Evolutionary conservation across 2,113 vertebrate species (phyloP).

Genomic region (Oncorhynchus clarkii): DNA sequence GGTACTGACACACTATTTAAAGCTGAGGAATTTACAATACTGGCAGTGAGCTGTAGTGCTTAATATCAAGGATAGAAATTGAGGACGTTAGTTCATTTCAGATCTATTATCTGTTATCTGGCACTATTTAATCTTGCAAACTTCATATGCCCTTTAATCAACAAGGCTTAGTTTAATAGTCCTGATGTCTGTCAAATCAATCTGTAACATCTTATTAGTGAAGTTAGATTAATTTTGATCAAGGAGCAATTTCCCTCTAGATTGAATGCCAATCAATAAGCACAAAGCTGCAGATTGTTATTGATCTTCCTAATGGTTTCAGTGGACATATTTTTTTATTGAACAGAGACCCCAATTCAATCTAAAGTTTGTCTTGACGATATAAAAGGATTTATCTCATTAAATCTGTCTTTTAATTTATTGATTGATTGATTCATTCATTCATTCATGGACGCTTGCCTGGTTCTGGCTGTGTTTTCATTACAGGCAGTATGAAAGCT

Average conservation of each 20-base stretch:
- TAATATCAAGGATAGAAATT: not conserved
- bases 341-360: slow-evolving; percentile 1
- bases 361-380: not conserved
- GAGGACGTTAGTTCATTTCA: not conserved
- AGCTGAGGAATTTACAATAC: no score
- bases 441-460: not conserved
- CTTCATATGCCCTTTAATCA: slow-evolving; percentile 7
- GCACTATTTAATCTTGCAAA: slow-evolving; percentile 5
- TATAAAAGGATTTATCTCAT: not conserved
- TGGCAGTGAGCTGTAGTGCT: not conserved
- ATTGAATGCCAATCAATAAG: slow-evolving; percentile 22
- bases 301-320: slow-evolving; percentile 27
- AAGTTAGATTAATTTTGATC: slow-evolving; percentile 26
- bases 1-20: no score
- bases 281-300: slow-evolving; percentile 15
- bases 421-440: not conserved
- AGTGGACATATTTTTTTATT: not conserved
- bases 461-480: not conserved
- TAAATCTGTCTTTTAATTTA: not conserved
- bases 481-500: not conserved
- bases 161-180: slow-evolving; percentile 6
- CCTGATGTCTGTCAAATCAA: slow-evolving; percentile 9
- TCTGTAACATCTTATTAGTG: slow-evolving; percentile 13
- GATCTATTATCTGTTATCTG: not conserved
- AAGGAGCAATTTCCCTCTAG: slow-evolving; percentile 17